Base-by-base conservation (phyloP, 2,113 vertebrate species). In the Apteryx owenii region DNA sequence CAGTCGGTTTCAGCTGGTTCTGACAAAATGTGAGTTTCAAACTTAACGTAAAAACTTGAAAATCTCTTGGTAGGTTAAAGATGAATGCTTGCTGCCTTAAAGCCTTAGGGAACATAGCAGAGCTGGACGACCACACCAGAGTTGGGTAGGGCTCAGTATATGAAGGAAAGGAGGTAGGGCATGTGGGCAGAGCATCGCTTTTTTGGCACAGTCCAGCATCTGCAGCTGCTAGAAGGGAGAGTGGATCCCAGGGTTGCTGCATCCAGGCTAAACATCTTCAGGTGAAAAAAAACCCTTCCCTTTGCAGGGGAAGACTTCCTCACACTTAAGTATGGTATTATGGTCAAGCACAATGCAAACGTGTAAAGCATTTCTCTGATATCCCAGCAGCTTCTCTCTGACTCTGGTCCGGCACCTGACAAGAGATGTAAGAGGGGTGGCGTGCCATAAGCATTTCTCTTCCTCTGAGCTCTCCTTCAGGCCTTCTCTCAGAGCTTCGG, bases 201-300 rank as follows among this genome's bases (percentile, higher is more conserved):
- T 13, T 72, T 76, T 60, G 60, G n/a, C 26, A 51, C 36, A 51
- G 31, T 29, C 38, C 51, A 56, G 9, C 25, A 38, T 44, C 69
- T 0, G 0, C 29, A 48, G 60, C 18, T 92, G 12, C 68, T 36
- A 25, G 28, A 19, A 69, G 65, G 72, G 5, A 0, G 0, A 42
- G 21, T 60, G 28, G 21, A 3, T 83, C 8, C 6, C 7, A 42
- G 4, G 12, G 60, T 7, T 66, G 50, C 9, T 78, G 25, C 33
- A 44, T 62, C 12, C 73, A 50, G 51, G 26, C 40, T 9, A 22
- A 62, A 81, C 33, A 26, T 23, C 51, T 51, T 28, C 56, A 66
- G 23, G 28, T 65, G 15, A 60, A 62, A 78, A 78, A 81, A 42
- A 0, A 5, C 7, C 50, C 5, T 64, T 81, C 44, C 56, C 20